Evolutionary conservation across 2,113 vertebrate genomes (phyloP), one percentile per base, ranked within the genome.

Genomic region (Uria aalge): DNA sequence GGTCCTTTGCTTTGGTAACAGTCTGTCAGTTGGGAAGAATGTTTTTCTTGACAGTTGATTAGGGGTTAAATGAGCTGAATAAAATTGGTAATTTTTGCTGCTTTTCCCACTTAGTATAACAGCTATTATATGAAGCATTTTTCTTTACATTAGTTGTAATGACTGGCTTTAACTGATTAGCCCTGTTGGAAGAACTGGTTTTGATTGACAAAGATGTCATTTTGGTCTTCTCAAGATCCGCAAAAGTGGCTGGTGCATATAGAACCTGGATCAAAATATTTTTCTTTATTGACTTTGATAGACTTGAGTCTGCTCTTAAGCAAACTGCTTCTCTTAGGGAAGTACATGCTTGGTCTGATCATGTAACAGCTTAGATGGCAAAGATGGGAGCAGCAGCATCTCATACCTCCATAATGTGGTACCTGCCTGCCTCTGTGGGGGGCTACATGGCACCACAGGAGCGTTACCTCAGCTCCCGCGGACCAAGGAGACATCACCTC

Each of bases 21-120:
- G 57, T 56, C 83, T 98, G 96, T 96, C 97, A 97, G 80, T 84
- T 96, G 95, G 92, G 95, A 98, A 97, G 88, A 96, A 89, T 94
- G 95, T 95, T 97, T 97, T 95, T 88, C 91, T 95, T 98, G 97
- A 95, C 93, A 96, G 88, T 73, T 98, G 93, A 98, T 98, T 98
- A 98, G 94, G 96, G 95, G 91, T 97, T 97, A 98, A 98, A 98
- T 98, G 98, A 98, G 75, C 94, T 98, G 97, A 96, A 96, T 96
- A 98, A 97, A 98, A 96, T 95, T 43, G 47, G 75, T 96, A 95
- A 86, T 96, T 98, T 98, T 97, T 97, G 53, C 85, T 97, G 69
- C 92, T 92, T 97, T 98, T 38, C 71, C 38, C 32, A 85, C 88
- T 98, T 98, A 95, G 90, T 84, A 15, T 86, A 97, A 92, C 55